A percentile compares a stretch with the other conserved stretches of the same genome.
phyloP scores from a whole-genome alignment of 53 echinoderm and acorn worm species.

The Temnopleurus reevesii region DNA sequence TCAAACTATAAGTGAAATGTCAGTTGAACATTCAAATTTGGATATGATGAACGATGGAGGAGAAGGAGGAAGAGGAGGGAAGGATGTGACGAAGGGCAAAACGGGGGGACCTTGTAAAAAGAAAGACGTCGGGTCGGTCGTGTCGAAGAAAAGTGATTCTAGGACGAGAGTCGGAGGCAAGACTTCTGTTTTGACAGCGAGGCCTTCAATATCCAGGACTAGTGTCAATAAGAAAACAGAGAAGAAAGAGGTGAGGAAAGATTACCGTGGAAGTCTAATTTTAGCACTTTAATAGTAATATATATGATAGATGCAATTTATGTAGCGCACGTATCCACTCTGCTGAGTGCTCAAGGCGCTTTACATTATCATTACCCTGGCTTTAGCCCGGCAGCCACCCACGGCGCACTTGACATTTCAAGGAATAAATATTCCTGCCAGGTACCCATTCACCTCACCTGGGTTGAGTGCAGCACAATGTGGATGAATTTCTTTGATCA shows the following conservation, averaged over 20 bases:
- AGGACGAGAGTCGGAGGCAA: slow-evolving; percentile 29
- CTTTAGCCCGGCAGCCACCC: too few relatives aligned
- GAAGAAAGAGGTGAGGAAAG: slow-evolving; percentile 40
- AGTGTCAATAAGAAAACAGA: slow-evolving; percentile 21
- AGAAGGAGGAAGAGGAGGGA: not conserved
- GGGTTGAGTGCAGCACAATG: too few relatives aligned
- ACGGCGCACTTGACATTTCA: too few relatives aligned
- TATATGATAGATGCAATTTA: too few relatives aligned
- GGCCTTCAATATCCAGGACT: not conserved
- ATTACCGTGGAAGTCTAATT: too few relatives aligned
- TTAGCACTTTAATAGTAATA: too few relatives aligned
- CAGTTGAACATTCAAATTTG: slow-evolving; percentile 2
- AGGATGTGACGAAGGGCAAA: not conserved
- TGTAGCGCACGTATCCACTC: too few relatives aligned
- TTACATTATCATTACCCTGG: too few relatives aligned
- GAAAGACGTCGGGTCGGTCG: not conserved
- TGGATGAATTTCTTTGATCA: too few relatives aligned
- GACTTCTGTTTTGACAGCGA: slow-evolving; percentile 4
- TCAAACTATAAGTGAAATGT: slow-evolving; percentile 38
- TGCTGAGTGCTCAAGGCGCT: too few relatives aligned
- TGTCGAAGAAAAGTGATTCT: slow-evolving; percentile 38
- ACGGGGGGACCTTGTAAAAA: not conserved
- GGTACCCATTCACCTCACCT: too few relatives aligned
- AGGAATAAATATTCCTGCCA: too few relatives aligned
- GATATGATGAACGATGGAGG: not conserved